phyloP scores from a whole-genome alignment of 30 jellyfish, hydroid and myxozoan species.

The Catostylus mosaicus region DNA sequence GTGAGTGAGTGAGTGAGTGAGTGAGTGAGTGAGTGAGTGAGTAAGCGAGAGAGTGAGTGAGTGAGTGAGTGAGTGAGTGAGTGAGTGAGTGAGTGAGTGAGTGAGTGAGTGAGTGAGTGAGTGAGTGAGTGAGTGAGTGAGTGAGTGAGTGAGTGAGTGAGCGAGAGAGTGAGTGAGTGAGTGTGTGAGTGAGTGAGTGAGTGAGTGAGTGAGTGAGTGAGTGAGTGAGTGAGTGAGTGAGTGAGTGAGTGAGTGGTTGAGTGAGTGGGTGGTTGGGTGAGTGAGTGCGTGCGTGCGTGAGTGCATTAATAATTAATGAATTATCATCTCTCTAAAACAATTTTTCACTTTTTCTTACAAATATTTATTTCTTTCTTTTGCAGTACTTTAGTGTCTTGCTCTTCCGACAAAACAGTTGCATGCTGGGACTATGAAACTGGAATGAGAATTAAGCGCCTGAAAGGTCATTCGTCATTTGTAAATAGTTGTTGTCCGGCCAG shows the following conservation, averaged over 20 bases:
- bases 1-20: not conserved
- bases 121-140: not conserved
- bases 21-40: not conserved
- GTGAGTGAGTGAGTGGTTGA: not conserved
- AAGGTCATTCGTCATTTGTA: constrained; percentile 90
- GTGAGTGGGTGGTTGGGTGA: not conserved
- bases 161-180: not conserved
- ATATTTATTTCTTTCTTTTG: not conserved
- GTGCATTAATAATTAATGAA: not conserved
- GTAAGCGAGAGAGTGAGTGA: too few species aligned
- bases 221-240: not conserved
- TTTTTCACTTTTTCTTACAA: too few species aligned
- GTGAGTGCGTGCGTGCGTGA: not conserved
- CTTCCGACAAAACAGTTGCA: constrained; percentile 95
- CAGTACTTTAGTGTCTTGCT: constrained; percentile 75
- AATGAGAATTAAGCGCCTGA: constrained; percentile 71
- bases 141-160: too few species aligned
- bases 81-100: not conserved
- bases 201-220: not conserved
- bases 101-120: not conserved
- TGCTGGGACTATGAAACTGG: constrained; percentile 99
- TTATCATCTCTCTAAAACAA: too few species aligned
- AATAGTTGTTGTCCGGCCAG: constrained; percentile 95
- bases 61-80: not conserved
- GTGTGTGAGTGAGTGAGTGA: not conserved